Conservation (phyloP, 2,888 invertebrate species). For the Leptinotarsa haldemani region DNA sequence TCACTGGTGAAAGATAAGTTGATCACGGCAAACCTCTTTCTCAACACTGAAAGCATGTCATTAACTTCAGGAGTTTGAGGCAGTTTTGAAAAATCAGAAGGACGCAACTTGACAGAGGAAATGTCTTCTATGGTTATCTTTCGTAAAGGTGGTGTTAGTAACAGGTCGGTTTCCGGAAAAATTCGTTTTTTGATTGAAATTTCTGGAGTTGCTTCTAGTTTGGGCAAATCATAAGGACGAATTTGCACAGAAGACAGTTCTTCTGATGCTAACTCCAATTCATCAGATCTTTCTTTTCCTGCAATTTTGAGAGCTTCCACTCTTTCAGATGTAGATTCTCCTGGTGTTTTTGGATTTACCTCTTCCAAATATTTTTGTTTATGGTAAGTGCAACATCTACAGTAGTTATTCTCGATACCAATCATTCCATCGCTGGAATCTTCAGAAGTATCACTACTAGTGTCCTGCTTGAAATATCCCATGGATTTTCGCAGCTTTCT, state of each 20-base stretch:
- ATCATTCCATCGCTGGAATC: constrained; percentile 23
- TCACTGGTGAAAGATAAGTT: constrained; percentile 48
- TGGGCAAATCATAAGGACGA: too few species aligned
- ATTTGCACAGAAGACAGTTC: too few species aligned
- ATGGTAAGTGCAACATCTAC: constrained; percentile 39
- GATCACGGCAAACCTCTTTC: constrained; percentile 55
- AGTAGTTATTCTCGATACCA: constrained; percentile 8
- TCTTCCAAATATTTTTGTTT: neutral
- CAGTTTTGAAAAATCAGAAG: constrained; percentile 30
- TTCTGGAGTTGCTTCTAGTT: constrained; percentile 1
- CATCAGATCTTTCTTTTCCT: too few species aligned
- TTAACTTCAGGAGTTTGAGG: constrained; percentile 48
- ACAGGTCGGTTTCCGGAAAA: neutral
- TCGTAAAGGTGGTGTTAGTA: constrained; percentile 36
- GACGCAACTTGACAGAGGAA: constrained; percentile 43
- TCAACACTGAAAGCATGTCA: constrained; percentile 53
- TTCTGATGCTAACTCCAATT: too few species aligned
- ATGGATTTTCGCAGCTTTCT: constrained; percentile 36
- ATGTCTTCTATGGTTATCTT: constrained; percentile 37
- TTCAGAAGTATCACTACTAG: constrained; percentile 30
- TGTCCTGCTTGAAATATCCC: constrained; percentile 20
- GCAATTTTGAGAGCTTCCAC: too few species aligned
- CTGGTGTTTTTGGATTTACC: neutral
- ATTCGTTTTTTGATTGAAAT: neutral
- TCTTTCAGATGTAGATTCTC: constrained; percentile 3